Evolutionary conservation across 2,888 invertebrate genomes (phyloP), one percentile per base, ranked within the genome.

Genomic region (Prostheceraeus crozeri): DNA sequence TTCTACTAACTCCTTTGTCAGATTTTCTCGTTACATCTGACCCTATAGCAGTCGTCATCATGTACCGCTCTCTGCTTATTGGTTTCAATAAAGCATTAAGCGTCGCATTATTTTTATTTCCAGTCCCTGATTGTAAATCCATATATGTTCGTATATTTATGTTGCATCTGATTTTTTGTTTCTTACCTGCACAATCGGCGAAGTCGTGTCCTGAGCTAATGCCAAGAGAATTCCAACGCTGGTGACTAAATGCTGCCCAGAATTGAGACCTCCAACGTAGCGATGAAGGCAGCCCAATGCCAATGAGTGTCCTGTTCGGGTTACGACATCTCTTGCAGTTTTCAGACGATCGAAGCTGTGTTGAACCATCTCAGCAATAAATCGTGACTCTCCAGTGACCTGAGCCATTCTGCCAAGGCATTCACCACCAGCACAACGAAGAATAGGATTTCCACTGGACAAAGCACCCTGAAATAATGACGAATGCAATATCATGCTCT

Each of bases 201-300:
- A 87, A 0, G 88, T 85, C 57, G 84, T 83, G 74, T 96, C 96
- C 77, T 94, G 93, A 1, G 93, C 90, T 33, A 96, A 78, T 1
- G 94, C 93, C 19, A 96, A 79, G 46, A 98, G 76, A 72, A 96
- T 90, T 35, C 90, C 90, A 67, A 98, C 86, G 73, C 90, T 91
- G 1, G 91, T 88, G 71, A 86, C 88, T 57, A 90, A 81, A 79
- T 91, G 88, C 70, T 94, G 93, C 64, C 89, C 89, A 1, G 90
- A 89, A 1, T 94, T 89, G 84, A 91, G 85, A 3, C 94, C 89
- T 4, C 96, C 94, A 0, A 94, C 85, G 69, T 93, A 93, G 30
- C 90, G 82, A 79, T 94, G 94, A 48, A 98, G 82, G 68, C 90
- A 91, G 33, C 96, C 98, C n/a, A 94, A 81, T 0, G 94, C 90